These are phyloP conservation scores for Rhabditophanes sp. DNA, from an alignment of 2,888 invertebrate genomes.

Conservation along the genomic window DNA sequence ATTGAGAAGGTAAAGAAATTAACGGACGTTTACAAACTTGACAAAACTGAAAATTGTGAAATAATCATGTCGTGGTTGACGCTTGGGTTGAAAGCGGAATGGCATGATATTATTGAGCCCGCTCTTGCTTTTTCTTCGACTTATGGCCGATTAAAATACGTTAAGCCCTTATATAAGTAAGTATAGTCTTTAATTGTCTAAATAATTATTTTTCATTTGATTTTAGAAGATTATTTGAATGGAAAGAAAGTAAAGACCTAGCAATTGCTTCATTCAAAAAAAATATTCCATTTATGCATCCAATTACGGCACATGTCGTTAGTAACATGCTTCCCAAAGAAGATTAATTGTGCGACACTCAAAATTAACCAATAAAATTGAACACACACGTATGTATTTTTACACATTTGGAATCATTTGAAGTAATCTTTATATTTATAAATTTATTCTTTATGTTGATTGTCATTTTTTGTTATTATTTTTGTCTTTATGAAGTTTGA, in stretches of 20 bases:
- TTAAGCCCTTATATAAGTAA: conserved; percentile 60
- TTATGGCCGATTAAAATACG: conserved; percentile 78
- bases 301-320: conserved; percentile 31
- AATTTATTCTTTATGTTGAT: too few relatives aligned
- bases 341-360: too few relatives aligned
- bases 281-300: conserved; percentile 29
- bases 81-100: conserved; percentile 54
- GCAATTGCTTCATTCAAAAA: conserved; percentile 28
- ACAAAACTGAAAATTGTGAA: conserved; percentile 59
- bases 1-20: conserved; percentile 52
- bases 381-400: too few relatives aligned
- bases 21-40: conserved; percentile 56
- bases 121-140: conserved; percentile 64
- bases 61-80: conserved; percentile 52
- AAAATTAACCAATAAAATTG: too few relatives aligned
- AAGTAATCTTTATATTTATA: too few relatives aligned
- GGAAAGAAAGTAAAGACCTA: conserved; percentile 18
- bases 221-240: conserved; percentile 27
- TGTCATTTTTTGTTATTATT: too few relatives aligned
- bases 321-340: conserved; percentile 16
- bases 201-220: not conserved
- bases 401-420: too few relatives aligned
- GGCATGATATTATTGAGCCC: conserved; percentile 55
- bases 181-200: not conserved
- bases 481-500: too few relatives aligned